These are phyloP conservation scores for Yponomeuta cagnagella DNA, from an alignment of 2,888 invertebrate genomes.

Conservation along the genomic window DNA sequence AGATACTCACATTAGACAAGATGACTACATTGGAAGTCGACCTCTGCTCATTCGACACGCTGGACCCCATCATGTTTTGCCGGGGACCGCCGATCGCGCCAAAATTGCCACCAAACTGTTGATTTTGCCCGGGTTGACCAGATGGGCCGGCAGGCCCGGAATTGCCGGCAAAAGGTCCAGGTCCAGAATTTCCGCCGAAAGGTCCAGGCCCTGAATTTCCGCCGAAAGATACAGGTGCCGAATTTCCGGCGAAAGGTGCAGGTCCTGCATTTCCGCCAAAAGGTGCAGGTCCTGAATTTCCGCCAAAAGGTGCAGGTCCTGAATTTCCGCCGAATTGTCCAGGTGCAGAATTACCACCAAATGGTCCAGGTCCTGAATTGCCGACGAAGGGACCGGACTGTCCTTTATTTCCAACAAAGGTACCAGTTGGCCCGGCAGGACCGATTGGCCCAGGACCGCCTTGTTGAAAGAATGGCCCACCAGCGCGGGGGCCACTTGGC, in stretches of 20 bases:
- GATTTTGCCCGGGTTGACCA: neutral
- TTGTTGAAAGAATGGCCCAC: neutral
- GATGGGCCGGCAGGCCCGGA: neutral
- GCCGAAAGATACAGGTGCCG: no score
- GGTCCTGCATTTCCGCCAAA: no score
- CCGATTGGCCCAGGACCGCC: neutral
- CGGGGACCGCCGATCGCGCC: neutral
- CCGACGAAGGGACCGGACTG: neutral
- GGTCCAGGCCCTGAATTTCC: no score
- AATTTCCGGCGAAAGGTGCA: no score
- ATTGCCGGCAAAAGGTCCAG: neutral
- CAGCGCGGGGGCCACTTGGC: no score
- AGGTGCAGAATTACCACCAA: neutral
- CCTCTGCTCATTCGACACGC: neutral
- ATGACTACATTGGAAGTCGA: neutral
- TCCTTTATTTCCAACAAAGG: neutral
- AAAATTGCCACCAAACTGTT: neutral
- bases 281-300: no score
- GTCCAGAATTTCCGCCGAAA: no score
- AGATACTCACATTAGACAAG: slow-evolving; percentile 11
- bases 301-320: no score
- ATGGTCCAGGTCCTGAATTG: neutral
- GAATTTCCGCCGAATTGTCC: no score
- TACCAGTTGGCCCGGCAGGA: neutral
- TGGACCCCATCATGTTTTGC: neutral